Base-by-base conservation (phyloP, 64 coral and sea anemone species). In the Pocillopora damicornis region DNA sequence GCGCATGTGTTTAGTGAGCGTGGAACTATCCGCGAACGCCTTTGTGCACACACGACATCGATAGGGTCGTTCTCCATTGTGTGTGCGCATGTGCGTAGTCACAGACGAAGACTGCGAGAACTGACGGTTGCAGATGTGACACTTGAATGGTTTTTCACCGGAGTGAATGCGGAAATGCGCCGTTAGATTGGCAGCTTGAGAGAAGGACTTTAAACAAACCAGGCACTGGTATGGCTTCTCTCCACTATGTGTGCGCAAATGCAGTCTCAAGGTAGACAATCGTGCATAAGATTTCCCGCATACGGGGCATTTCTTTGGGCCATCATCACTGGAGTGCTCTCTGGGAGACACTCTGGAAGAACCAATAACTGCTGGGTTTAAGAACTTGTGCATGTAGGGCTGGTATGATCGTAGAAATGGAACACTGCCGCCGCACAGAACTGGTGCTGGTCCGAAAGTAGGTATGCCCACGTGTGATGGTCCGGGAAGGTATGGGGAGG, bases 101-200 rank as follows among this genome's bases (percentile, higher is more conserved):
- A 90, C 79, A 15, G 89, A 90, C 17, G 89, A 90, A 59, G 89
- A 90, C 80, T 90, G 89, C 15, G 89, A 84, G 15, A 91, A 91
- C 30, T 91, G 89, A 13, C 89, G 79, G 58, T 66, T 82, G 42
- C 89, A 91, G 34, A 91, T 66, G 8, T 82, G 79, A 60, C 89
- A 91, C 59, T 86, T 91, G 58, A 91, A 91, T 63, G 89, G 89
- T 22, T 91, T 91, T 91, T 91, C 89, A 18, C 89, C 89, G 30
- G 89, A 91, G 63, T 91, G 89, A 60, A 91, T 91, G 35, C 89
- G 89, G 30, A 91, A 91, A 37, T 91, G 89, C 3, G 89, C 89
- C 2, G 89, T 91, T 37, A 91, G 89, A 75, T 91, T 91, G 18
- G 89, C 89, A 35, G 89, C 89, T 78, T 91, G 89, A 2, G 89